Evolutionary conservation across 92 coral and sea anemone species (phyloP), one percentile per base, ranked within the genome.

Genomic region (Hydrozoanthus gracilis): DNA sequence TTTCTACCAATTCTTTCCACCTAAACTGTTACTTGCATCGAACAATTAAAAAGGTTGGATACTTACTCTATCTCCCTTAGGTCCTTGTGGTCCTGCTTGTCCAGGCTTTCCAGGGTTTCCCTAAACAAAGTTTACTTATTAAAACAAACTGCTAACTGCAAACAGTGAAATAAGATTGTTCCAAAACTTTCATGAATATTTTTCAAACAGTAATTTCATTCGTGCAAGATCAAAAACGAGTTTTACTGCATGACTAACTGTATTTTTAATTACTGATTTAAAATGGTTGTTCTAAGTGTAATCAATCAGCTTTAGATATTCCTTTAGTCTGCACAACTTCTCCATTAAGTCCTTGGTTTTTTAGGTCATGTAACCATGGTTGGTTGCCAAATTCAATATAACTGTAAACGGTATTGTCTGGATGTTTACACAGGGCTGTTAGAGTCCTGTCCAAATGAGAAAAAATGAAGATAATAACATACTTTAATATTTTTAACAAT

Each of bases 61-160:
- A 68, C 66, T 52, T 76, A 76, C 82, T 46, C 66, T 52, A 8
- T 27, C 50, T 76, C 82, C 82, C 66, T 76, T 76, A 17, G n/a
- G 4, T 17, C 82, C 82, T 12, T 52, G 66, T 9, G 67, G 82
- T 52, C 82, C 82, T 48, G 11, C 10, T 0, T 7, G 49, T 4
- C 82, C 82, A 20, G 67, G 67, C 49, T 76, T 76, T 52, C 82
- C 82, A 10, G 82, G 82, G 15, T 54, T 76, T 54, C 82, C 82
- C 82, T 76, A 76, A 11, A 76, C 9, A 13, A 51, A 76, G 27
- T 27, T 8, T 27, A 68, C 0, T 68, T 68, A 12, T 7, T 35
- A 6, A 68, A 35, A 68, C 20, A 20, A 27, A 35, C 73, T 8
- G 17, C 20, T 62, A 62, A 20, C 68, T 20, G 47, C 3, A 68